Evolutionary conservation across 2,113 vertebrate species (phyloP).

Genomic region (Percopsis transmontana): DNA sequence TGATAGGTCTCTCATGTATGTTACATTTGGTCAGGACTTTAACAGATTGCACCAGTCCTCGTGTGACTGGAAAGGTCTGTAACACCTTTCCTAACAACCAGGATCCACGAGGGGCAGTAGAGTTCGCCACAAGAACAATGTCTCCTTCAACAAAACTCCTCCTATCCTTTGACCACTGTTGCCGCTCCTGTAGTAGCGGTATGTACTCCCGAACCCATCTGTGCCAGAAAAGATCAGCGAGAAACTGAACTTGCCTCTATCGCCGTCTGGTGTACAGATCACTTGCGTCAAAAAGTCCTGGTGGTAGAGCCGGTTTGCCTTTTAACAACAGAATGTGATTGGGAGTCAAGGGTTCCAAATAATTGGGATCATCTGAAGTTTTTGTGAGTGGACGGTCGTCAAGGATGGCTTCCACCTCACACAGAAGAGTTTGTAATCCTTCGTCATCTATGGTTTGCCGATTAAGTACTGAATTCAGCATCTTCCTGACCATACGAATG

Average conservation of each 20-base stretch:
- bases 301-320: neutral
- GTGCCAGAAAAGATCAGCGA: neutral
- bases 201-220: neutral
- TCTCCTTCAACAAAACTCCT: neutral
- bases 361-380: neutral
- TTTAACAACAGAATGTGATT: neutral
- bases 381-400: neutral
- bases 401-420: slow-evolving; percentile 10
- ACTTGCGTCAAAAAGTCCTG: neutral
- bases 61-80: neutral
- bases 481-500: neutral
- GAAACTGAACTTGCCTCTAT: neutral
- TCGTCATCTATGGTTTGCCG: neutral
- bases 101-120: neutral
- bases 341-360: neutral
- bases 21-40: neutral
- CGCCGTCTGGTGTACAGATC: neutral
- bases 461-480: neutral
- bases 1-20: neutral
- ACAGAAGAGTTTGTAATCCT: neutral
- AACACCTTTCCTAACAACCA: neutral
- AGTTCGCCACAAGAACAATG: neutral
- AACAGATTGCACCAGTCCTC: neutral
- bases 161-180: neutral
- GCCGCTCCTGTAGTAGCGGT: neutral